Base-by-base conservation (phyloP, 2,888 invertebrate species). In the Sialis fuliginosa region DNA sequence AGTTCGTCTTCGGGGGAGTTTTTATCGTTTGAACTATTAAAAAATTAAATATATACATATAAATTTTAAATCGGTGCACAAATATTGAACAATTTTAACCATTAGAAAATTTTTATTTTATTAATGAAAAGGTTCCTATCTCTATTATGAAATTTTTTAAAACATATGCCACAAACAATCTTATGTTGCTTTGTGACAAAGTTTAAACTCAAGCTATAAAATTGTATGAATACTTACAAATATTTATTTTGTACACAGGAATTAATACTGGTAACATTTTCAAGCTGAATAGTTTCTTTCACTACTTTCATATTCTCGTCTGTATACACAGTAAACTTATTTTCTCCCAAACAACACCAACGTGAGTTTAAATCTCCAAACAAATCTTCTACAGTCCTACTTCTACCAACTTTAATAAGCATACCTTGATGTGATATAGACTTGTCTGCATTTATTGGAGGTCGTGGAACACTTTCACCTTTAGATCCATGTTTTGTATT, bases 361-460 rank as follows among this genome's bases (percentile, higher is more conserved):
- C 82, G 70, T n/a, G 72, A 72, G 51, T 81, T 80, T 57, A 82
- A 75, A 59, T 87, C 85, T 51, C 83, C 84, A 45, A 85, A 75
- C 48, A 81, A 66, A 52, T 81, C 80, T 54, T 81, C 81, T 2
- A 81, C 79, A 1, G 76, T 74, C 6, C 79, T 77, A 6, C 69
- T 68, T 5, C 70, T 68, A 4, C 70, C 69, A 37, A 74, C 67
- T 55, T 72, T 70, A 49, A 74, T 76, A 50, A 82, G 60, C 54
- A 71, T 68, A 1, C 81, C 81, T 54, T 72, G 71, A 53, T 74
- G 78, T 51, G 71, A 72, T 6, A 71, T 66, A 4, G 69, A 63
- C 48, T 67, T 60, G 42, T 60, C 62, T 12, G 69, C 55, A 10
- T 60, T 68, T 30, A 75, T 58, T 33, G 67, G 60, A 1, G 79